Evolutionary conservation across 2,113 vertebrate genomes (phyloP), one percentile per base, ranked within the genome.

Genomic region (Thermophis baileyi): DNA sequence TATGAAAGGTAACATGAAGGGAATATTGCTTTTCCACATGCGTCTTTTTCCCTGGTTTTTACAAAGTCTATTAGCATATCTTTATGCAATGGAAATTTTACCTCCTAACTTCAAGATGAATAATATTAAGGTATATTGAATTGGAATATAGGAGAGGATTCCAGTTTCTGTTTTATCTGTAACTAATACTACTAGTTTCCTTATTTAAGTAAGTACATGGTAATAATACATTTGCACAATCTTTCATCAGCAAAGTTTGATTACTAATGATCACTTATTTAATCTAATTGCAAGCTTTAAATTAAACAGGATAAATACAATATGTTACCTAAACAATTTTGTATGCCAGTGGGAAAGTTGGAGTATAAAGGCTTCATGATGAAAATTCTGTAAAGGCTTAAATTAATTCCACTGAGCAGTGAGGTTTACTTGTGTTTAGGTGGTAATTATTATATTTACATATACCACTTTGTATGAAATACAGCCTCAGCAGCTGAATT

Each of bases 381-480:
- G 3, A 63, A 40, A 51, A 49, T n/a, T 93, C 63, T 94, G 35
- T 51, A 60, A 92, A 49, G 1, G 55, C n/a, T 27, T 60, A 60
- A 10, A 60, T 11, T 60, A 60, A 60, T 60, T 60, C 25, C 2
- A 60, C 25, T 27, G 24, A 60, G 47, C 50, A 91, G 24, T 4
- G 47, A 50, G 95, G 90, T 89, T 44, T 0, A 0, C 91, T n/a
- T 94, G 22, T 57, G 87, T 94, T 94, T 49, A 92, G 91, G 22
- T 86, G 40, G 91, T n/a, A 49, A 86, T 49, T 0, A 0, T 89
- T 57, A 0, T 1, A 44, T 57, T 90, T 93, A 89, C 91, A 91
- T 93, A 96, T 89, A 0, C 85, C 90, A 20, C 24, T 95, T 94
- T 91, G 94, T 93, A 85, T 90, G 85, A 95, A 90, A 88, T 50